phyloP scores from a whole-genome alignment of 30 jellyfish, hydroid and myxozoan genomes.

The Mastigias papua region DNA sequence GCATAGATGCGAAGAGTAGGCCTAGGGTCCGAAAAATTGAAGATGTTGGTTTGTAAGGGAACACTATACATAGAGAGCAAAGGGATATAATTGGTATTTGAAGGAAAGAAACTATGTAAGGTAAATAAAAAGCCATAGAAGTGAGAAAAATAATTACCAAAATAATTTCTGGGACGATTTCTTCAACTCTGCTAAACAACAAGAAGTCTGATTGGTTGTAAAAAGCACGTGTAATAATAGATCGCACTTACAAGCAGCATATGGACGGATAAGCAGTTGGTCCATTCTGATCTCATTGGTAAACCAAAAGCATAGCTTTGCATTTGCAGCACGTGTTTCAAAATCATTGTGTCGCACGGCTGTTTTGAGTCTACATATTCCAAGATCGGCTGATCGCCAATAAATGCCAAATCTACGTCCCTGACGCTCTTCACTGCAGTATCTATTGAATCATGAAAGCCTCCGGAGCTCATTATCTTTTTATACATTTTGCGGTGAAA shows the following conservation, averaged over 20 bases:
- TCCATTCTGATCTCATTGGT: constrained; percentile 85
- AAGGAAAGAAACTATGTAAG: too few species aligned
- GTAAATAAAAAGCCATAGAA: too few species aligned
- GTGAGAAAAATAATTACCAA: too few species aligned
- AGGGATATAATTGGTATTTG: too few species aligned
- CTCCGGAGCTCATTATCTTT: constrained; percentile 15
- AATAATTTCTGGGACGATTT: too few species aligned
- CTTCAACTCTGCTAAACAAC: too few species aligned
- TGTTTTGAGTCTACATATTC: constrained; percentile 46
- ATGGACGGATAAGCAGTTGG: constrained; percentile 74
- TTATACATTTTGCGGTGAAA: constrained; percentile 66
- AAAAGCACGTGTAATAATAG: too few species aligned
- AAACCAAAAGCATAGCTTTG: constrained; percentile 83
- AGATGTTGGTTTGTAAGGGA: too few species aligned
- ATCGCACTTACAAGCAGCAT: constrained; percentile 39
- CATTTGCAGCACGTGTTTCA: constrained; percentile 70
- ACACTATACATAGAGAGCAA: too few species aligned
- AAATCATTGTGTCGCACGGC: constrained; percentile 82
- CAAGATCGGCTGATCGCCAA: constrained; percentile 78
- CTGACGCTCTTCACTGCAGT: constrained; percentile 76
- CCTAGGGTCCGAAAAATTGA: too few species aligned
- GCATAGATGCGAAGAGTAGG: too few species aligned
- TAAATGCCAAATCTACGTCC: constrained; percentile 58
- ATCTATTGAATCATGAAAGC: constrained; percentile 18
- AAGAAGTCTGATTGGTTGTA: too few species aligned